Evolutionary conservation across 2,888 invertebrate genomes (phyloP), one percentile per base, ranked within the genome.

Genomic region (Hypomecis atomaria): DNA sequence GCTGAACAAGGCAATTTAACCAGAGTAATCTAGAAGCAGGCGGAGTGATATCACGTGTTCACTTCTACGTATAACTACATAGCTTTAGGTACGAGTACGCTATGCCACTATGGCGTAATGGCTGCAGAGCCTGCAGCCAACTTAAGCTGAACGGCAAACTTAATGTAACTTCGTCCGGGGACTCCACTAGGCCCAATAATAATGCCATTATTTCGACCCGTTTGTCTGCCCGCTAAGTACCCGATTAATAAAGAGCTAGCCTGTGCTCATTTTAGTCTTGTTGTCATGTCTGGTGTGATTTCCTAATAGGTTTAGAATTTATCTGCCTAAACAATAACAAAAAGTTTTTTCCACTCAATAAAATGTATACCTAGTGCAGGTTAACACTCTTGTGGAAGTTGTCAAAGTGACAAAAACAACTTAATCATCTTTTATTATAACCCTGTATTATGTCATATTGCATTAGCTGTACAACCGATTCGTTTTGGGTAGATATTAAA

Each of bases 141-240:
- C 76, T 84, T 83, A 79, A 83, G 82, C 84, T 78, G 77, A 77
- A 79, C 75, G 73, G 79, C 79, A 83, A 87, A 86, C 84, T 84
- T 83, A 82, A 83, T 83, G 85, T 78, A 81, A 86, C 79, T 85
- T 81, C 74, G 69, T 69, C 75, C 62, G 65, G 69, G 72, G 73
- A 63, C 71, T 72, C 72, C 72, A 73, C 73, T 76, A 76, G 75
- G 77, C 76, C 73, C 77, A 73, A 80, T 81, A 78, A 79, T 77
- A 73, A 61, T 71, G 64, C 71, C 75, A 74, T 79, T 76, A 77
- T 76, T 74, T 77, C 71, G 72, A 66, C 67, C 67, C 67, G 57
- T 59, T 64, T 56, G 45, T 49, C 43, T 48, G 13, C 7, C 36
- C 45, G 58, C 59, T 59, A 55, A 59, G 63, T 55, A 59, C 50